Conservation (phyloP, 2,113 vertebrate species). For the Ptilonorhynchus violaceus region DNA sequence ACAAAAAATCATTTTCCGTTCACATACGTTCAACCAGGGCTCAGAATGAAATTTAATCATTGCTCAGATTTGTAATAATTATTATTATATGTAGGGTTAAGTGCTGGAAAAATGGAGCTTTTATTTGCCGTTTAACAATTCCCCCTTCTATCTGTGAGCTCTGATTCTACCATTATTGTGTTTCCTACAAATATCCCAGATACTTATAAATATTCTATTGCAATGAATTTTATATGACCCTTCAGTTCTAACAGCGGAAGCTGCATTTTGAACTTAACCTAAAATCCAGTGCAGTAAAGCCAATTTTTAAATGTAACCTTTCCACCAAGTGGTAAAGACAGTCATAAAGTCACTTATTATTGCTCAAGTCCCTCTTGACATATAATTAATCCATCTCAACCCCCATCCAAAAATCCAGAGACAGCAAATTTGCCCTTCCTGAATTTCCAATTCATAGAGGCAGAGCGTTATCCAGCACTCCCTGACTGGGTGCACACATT, state of each 20-base stretch:
- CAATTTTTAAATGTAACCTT: conserved; percentile 58
- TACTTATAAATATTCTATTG: conserved; percentile 69
- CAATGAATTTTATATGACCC: conserved; percentile 68
- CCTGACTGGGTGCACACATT: not conserved
- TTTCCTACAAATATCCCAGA: conserved; percentile 66
- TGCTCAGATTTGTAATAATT: conserved; percentile 17
- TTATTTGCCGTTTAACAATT: conserved; percentile 49
- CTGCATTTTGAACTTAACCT: conserved; percentile 59
- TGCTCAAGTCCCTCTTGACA: conserved; percentile 51
- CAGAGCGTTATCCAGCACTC: not conserved
- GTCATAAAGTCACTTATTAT: conserved; percentile 38
- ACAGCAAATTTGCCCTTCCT: conserved; percentile 53
- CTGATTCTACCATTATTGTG: conserved; percentile 58
- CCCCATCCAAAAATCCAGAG: conserved; percentile 45
- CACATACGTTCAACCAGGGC: not conserved
- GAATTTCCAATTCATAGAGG: not conserved
- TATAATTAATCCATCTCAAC: conserved; percentile 40
- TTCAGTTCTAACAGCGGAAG: conserved; percentile 63
- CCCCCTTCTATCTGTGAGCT: conserved; percentile 32
- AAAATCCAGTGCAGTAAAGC: conserved; percentile 46
- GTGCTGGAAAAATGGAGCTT: conserved; percentile 20
- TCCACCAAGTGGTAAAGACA: conserved; percentile 43
- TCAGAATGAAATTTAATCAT: not conserved
- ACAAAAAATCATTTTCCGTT: not conserved
- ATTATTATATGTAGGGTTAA: conserved; percentile 31